phyloP scores from a whole-genome alignment of 2,797 vertebrate genomes.

The Sciurus vulgaris region DNA sequence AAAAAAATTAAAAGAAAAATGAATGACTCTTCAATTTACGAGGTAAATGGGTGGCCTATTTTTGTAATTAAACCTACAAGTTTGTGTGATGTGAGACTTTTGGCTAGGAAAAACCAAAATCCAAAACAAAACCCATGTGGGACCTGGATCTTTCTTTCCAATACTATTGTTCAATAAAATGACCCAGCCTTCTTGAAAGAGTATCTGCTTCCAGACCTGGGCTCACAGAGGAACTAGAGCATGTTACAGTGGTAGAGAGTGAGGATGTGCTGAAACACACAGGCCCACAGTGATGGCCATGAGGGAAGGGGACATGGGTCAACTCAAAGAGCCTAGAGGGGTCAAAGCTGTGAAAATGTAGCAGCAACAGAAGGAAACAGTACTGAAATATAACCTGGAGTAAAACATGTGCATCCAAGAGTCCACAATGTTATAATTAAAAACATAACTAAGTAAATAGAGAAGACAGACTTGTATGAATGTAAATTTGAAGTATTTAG shows the following conservation, averaged over 20 bases:
- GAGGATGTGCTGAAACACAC: not conserved
- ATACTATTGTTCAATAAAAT: not conserved
- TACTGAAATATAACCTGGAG: not conserved
- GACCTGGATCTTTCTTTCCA: not conserved
- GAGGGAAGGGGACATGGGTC: not conserved
- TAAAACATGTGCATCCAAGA: not conserved
- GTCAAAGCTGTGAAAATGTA: not conserved
- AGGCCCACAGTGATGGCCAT: not conserved
- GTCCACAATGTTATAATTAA: not conserved
- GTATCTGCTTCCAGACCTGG: not conserved
- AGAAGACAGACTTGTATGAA: not conserved
- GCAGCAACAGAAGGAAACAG: not conserved
- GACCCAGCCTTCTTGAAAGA: not conserved
- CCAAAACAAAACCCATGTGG: not conserved
- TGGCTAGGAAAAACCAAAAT: not conserved
- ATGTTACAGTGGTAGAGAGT: not conserved
- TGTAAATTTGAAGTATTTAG: not conserved
- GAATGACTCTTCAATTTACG: not conserved
- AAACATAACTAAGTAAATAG: not conserved
- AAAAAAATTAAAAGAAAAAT: too few species aligned
- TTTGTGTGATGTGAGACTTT: not conserved
- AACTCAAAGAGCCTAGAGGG: not conserved
- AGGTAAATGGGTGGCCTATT: fast-evolving
- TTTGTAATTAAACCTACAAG: not conserved
- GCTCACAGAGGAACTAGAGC: not conserved